A percentile compares a stretch with the other conserved stretches of the same genome.
Conservation (phyloP, 1,140 invertebrate genomes). For the Adelges cooleyi region DNA sequence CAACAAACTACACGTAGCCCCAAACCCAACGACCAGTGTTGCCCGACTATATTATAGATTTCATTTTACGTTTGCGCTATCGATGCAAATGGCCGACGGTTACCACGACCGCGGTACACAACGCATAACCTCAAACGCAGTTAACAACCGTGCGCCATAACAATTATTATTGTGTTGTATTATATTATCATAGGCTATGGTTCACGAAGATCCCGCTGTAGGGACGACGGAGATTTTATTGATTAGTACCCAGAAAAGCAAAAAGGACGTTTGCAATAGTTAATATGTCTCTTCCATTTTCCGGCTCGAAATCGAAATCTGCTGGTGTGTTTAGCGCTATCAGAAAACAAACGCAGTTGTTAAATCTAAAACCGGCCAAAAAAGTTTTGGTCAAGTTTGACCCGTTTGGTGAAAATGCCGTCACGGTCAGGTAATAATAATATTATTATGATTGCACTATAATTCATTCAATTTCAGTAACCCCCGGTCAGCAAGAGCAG, state of each 20-base stretch:
- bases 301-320: conserved; percentile 31
- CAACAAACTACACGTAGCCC: not conserved
- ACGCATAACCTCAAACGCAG: not conserved
- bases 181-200: no score
- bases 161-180: no score
- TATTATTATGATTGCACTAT: no score
- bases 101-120: not conserved
- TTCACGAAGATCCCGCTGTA: no score
- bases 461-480: no score
- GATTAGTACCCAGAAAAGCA: not conserved
- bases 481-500: no score
- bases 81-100: conserved; percentile 11
- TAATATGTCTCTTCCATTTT: conserved; percentile 34
- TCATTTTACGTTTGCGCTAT: not conserved
- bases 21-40: conserved; percentile 23
- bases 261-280: conserved; percentile 4
- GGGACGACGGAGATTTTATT: conserved; percentile 5
- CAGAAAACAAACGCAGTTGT: conserved; percentile 32
- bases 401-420: conserved; percentile 61
- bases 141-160: not conserved
- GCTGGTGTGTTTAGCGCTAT: conserved; percentile 33
- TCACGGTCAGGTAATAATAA: conserved; percentile 58
- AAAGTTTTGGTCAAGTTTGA: conserved; percentile 67
- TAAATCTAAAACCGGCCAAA: conserved; percentile 69
- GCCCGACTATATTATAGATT: conserved; percentile 11